Percentiles rank a stretch among this genome's conserved stretches.
Conservation (phyloP, 2,888 invertebrate species). For the Pachydiplax longipennis region DNA sequence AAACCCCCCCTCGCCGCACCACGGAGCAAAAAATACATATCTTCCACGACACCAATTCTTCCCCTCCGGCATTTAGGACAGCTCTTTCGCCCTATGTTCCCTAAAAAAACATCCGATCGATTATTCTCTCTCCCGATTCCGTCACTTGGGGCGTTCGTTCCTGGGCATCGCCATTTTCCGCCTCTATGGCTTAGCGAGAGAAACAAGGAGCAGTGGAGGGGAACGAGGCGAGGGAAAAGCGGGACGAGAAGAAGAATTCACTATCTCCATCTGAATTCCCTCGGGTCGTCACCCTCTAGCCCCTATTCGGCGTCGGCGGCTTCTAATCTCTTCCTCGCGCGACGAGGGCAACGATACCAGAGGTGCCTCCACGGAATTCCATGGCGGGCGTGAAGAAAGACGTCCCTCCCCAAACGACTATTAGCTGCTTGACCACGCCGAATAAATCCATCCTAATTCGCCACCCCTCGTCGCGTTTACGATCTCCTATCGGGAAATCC, state of each 20-base stretch:
- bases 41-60: not conserved
- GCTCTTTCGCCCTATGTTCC: not conserved
- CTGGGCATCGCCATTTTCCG: conserved; percentile 36
- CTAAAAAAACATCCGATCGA: conserved; percentile 17
- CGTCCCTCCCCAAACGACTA: no score
- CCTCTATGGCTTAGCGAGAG: conserved; percentile 28
- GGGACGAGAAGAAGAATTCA: conserved; percentile 40
- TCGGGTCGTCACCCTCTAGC: conserved; percentile 24
- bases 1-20: not conserved
- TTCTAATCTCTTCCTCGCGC: not conserved
- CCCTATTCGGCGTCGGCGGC: not conserved
- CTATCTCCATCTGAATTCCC: conserved; percentile 41
- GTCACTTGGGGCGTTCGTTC: not conserved
- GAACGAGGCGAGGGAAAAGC: conserved; percentile 12
- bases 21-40: not conserved
- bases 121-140: conserved; percentile 2
- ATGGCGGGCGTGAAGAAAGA: no score
- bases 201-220: not conserved
- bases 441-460: no score
- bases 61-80: conserved; percentile 2
- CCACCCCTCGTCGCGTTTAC: no score
- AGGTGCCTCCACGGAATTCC: no score
- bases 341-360: not conserved
- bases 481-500: no score
- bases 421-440: no score